Percentiles rank a stretch among this genome's conserved stretches.
These are phyloP conservation scores for Lepidonotus clava DNA, from an alignment of 2,888 invertebrate genomes.

Conservation along the genomic window DNA sequence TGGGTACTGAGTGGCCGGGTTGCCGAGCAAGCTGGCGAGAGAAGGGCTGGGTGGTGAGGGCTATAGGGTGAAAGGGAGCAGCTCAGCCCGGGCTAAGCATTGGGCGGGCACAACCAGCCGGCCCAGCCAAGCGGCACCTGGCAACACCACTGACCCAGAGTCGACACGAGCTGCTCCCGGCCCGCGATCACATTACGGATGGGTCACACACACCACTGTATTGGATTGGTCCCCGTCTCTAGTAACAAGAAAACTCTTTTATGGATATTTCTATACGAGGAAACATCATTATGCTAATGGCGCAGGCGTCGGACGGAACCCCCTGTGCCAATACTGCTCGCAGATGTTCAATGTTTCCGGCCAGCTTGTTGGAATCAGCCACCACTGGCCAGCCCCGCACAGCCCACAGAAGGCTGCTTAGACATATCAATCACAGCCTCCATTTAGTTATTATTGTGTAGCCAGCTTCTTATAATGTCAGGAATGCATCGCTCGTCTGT, in stretches of 20 bases:
- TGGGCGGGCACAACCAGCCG: too few species aligned
- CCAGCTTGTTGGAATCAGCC: not conserved
- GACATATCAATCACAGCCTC: not conserved
- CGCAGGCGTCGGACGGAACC: not conserved
- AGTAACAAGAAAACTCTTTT: conserved; percentile 49
- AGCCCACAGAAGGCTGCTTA: conserved; percentile 1
- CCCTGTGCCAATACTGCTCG: not conserved
- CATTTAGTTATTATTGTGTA: too few species aligned
- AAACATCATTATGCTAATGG: conserved; percentile 48
- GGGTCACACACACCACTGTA: conserved; percentile 28
- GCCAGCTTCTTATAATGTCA: not conserved
- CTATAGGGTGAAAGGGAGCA: too few species aligned
- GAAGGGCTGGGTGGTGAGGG: too few species aligned
- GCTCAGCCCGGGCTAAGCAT: too few species aligned
- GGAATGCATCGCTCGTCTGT: not conserved
- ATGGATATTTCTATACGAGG: conserved; percentile 40
- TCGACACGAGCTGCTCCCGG: not conserved
- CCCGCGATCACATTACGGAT: conserved; percentile 19
- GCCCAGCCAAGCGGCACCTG: not conserved
- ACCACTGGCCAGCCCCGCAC: not conserved
- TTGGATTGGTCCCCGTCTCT: not conserved
- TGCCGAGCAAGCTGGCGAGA: too few species aligned
- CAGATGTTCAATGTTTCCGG: conserved; percentile 28
- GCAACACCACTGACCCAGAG: not conserved
- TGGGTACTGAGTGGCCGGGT: too few species aligned